Conservation (phyloP, 2,797 vertebrate species). For the Platyrinchus mystaceus region DNA sequence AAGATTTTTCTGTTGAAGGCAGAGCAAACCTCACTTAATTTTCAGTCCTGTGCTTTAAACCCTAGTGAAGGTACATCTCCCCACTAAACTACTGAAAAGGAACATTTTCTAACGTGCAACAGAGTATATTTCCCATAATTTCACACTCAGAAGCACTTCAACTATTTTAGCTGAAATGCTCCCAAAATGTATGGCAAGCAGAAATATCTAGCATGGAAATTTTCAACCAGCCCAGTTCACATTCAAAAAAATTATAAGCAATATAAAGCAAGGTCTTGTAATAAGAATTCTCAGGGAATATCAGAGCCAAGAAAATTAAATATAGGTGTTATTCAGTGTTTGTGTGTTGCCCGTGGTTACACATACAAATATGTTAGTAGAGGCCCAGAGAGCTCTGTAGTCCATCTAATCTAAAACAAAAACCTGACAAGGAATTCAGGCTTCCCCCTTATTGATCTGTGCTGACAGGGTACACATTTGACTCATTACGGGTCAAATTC, state of each 20-base stretch:
- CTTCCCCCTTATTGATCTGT: neutral
- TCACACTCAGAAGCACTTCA: neutral
- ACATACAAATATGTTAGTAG: neutral
- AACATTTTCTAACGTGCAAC: neutral
- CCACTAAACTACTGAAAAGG: neutral
- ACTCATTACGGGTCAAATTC: neutral
- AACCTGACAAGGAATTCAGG: neutral
- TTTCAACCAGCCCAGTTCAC: neutral
- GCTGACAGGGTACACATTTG: neutral
- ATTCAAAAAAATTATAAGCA: neutral
- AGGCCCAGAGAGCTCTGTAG: neutral
- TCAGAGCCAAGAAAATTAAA: neutral
- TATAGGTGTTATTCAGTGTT: neutral
- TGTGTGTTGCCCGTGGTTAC: neutral
- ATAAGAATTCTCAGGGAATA: neutral
- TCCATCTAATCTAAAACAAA: neutral
- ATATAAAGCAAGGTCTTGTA: neutral
- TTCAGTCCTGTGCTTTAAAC: neutral
- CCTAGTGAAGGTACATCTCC: neutral
- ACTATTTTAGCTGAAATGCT: neutral
- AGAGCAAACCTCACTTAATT: neutral
- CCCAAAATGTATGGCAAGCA: neutral
- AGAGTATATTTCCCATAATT: neutral
- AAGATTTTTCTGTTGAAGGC: neutral
- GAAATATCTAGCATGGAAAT: neutral